These are phyloP conservation scores for Chloropsis hardwickii DNA, from an alignment of 2,113 vertebrate species.

Conservation along the genomic window DNA sequence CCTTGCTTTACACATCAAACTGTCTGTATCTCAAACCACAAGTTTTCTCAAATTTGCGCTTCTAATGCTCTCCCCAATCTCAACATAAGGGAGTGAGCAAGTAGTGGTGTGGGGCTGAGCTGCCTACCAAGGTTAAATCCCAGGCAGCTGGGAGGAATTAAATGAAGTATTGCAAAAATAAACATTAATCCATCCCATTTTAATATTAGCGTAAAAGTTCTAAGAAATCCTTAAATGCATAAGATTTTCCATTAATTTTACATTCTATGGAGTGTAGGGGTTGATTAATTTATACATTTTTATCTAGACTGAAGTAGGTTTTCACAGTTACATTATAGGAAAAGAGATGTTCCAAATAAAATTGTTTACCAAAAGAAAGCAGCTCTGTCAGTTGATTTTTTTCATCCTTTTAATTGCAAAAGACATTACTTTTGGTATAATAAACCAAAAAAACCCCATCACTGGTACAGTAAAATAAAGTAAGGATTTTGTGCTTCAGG, in stretches of 20 bases:
- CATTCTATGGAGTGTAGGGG: neutral
- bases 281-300: neutral
- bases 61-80: neutral
- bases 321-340: neutral
- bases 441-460: neutral
- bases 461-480: neutral
- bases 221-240: neutral
- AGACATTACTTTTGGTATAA: neutral
- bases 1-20: accelerated
- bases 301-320: neutral
- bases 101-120: neutral
- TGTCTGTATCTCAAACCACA: neutral
- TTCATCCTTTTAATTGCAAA: neutral
- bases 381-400: neutral
- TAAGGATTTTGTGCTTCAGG: neutral
- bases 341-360: neutral
- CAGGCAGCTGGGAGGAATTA: neutral
- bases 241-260: neutral
- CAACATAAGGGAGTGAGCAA: accelerated
- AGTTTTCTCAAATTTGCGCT: neutral
- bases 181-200: neutral
- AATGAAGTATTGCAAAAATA: neutral
- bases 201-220: neutral
- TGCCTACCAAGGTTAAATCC: neutral
- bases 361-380: neutral